Base-by-base conservation (phyloP, 1,140 invertebrate genomes). In the Dendroctonus ponderosae region DNA sequence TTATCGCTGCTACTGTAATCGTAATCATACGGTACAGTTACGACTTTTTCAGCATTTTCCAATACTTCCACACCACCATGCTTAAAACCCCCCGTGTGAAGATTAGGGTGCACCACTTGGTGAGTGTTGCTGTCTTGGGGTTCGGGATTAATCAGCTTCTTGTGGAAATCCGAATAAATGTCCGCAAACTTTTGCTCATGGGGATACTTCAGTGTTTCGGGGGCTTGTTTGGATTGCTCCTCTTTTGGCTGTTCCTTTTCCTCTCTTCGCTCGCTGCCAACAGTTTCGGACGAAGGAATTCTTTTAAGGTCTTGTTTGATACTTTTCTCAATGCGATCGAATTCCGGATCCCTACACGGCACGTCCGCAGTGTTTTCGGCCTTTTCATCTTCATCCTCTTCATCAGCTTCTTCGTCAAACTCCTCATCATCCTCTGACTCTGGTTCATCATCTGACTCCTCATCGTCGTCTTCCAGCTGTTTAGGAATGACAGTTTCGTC, bases 1-100 rank as follows among this genome's bases (percentile, higher is more conserved):
- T 64, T 62, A 42, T 71, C 46, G 11, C 66, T 67, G 26, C 64
- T 65, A 42, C 70, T 66, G 49, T 71, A 71, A 51, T 71, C 70
- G 49, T 67, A 67, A 52, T 71, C 70, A 53, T 63, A 70, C 6
- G 70, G 70, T 15, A 71, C 68, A 7, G 44, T 62, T 8, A 67
- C n/a, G 9, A 65, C 52, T 50, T 71, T 69, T 38, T 59, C 51
- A 11, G 61, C 44, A 14, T 62, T 71, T 42, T 71, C 60, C 14
- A 71, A 26, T 2, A 59, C 62, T 54, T 69, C 49, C 7, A 68
- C 43, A 37, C 49, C 44, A 12, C 58, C 58, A 12, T 26, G 50
- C n/a, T 53, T 53, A 9, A 71, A 62, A 51, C 68, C 62, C 40
- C 67, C 70, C 7, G 62, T 54, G 46, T 69, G 57, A 6, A 71